Evolutionary conservation across 2,113 vertebrate species (phyloP), one percentile per base, ranked within the genome.

Genomic region (Dinomys branickii): DNA sequence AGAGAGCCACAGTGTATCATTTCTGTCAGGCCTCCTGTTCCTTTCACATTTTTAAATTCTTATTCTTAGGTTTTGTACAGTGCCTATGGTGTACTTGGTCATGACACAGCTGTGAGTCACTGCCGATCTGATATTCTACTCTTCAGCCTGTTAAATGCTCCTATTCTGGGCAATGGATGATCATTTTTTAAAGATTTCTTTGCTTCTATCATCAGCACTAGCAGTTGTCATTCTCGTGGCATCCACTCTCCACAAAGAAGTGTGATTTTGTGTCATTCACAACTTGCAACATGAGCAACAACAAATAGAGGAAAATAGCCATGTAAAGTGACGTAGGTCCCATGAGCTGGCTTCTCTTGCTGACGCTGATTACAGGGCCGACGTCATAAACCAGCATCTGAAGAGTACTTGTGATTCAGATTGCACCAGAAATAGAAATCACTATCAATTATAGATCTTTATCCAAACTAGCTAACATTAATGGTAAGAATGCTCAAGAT

Each of bases 1-100:
- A n/a, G n/a, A n/a, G n/a, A 17, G 28, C 50, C 2, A 13, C 4
- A 12, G 8, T 14, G 0, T 7, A 10, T 73, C n/a, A 38, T 28
- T 52, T 82, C 30, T 24, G 7, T 50, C 30, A 33, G 47, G 6
- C 50, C 38, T 81, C 10, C 77, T 83, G 16, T 69, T 58, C 35
- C 47, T 33, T 84, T 85, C 54, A 22, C 17, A 22, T 61, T n/a
- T 67, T 52, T 24, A 59, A n/a, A 13, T 44, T 65, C 17, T 35
- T 81, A 26, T 83, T 77, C 52, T n/a, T 24, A 12, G 56, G 54
- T 41, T 59, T 84, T 30, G 16, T 24, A 11, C 26, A 24, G 54
- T 38, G 28, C 71, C 52, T 26, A 17, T 1, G 14, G 88, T 41
- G 22, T 50, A 41, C 24, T 24, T 10, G 8, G 8, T 85, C 13